A percentile compares a stretch with the other conserved stretches of the same genome.
These are phyloP conservation scores for Sebastes hopkinsi DNA, from an alignment of 2,797 vertebrate species.

Conservation along the genomic window DNA sequence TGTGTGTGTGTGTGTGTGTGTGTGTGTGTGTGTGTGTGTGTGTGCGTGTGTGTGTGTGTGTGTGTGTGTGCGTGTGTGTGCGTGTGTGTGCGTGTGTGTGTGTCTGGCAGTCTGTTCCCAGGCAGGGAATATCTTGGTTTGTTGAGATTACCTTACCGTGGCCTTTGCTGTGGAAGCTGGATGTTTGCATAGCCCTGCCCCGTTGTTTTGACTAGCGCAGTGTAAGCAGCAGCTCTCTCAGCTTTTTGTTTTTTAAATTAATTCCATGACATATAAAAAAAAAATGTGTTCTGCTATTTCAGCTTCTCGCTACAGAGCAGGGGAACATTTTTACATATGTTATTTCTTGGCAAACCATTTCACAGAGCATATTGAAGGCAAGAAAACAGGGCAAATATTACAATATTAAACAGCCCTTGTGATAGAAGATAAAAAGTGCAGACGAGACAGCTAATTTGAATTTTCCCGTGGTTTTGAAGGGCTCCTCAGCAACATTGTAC, in stretches of 20 bases:
- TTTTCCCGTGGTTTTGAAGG: conserved; percentile 33
- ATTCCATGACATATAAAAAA: conserved; percentile 50
- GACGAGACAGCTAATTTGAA: neutral
- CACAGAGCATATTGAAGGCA: neutral
- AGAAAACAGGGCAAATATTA: conserved; percentile 13
- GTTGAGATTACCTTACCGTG: conserved; percentile 54
- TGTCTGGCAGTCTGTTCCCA: conserved; percentile 17
- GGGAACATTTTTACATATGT: neutral
- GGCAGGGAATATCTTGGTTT: conserved; percentile 30
- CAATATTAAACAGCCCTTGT: conserved; percentile 2
- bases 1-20: neutral
- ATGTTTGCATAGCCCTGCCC: conserved; percentile 60
- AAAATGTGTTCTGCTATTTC: conserved; percentile 1
- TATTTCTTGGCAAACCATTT: conserved; percentile 12
- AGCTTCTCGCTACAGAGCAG: neutral
- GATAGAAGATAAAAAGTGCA: neutral
- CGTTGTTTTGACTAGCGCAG: conserved; percentile 62
- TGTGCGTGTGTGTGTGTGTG: neutral
- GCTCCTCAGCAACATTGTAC: conserved; percentile 20
- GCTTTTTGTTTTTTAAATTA: conserved; percentile 46
- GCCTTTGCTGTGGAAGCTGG: conserved; percentile 65
- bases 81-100: neutral
- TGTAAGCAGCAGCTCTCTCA: conserved; percentile 34
- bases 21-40: neutral
- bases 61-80: neutral